Percentiles rank a stretch among this genome's conserved stretches.
Evolutionary conservation across 2,888 invertebrate species (phyloP).

Genomic region (Tubiluchus corallicola): DNA sequence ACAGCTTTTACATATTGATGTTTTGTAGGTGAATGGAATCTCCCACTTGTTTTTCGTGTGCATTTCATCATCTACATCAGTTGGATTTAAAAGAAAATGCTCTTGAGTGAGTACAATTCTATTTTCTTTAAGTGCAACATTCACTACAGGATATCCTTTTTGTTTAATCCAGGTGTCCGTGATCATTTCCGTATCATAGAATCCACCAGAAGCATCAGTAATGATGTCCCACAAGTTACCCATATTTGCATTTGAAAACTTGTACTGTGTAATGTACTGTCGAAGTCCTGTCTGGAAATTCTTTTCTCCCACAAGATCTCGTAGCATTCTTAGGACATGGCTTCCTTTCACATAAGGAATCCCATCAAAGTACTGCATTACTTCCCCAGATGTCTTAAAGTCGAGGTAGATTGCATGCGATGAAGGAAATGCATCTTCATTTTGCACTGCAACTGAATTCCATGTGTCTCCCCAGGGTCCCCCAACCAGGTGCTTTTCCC

Average conservation of each 20-base stretch:
- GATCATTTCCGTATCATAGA: no score
- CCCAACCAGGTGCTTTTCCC: no score
- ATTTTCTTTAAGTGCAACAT: neutral
- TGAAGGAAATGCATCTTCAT: neutral
- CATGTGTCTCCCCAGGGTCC: no score
- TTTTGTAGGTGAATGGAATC: conserved; percentile 1
- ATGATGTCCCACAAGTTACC: no score
- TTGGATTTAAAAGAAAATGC: neutral
- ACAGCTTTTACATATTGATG: no score
- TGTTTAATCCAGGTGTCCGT: neutral
- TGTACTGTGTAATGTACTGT: no score
- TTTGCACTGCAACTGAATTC: no score
- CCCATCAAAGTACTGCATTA: neutral
- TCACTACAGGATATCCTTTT: neutral
- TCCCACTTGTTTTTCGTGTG: conserved; percentile 3
- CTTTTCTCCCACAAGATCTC: conserved; percentile 20
- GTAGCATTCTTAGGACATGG: conserved; percentile 19
- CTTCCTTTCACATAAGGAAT: neutral
- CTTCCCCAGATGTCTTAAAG: neutral
- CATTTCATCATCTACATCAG: no score
- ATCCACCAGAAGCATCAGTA: no score
- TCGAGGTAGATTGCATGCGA: conserved; percentile 1
- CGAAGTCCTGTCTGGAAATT: conserved; percentile 20
- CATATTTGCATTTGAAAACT: no score
- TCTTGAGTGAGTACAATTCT: no score